Percentiles rank a stretch among this genome's conserved stretches.
Evolutionary conservation across 2,113 vertebrate species (phyloP).

Genomic region (Eurystomus gularis): DNA sequence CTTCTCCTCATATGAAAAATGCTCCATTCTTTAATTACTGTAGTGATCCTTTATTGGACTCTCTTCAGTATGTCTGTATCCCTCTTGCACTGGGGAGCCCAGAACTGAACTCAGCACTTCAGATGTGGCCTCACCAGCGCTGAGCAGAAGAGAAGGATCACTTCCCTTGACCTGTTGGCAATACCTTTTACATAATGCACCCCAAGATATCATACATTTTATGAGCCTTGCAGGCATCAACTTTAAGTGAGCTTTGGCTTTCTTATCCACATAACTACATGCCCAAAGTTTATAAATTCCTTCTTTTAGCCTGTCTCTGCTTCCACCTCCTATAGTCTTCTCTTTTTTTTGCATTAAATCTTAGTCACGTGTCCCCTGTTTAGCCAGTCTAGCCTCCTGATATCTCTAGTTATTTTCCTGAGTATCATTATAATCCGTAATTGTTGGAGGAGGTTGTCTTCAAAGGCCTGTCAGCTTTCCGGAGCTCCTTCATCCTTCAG

Average conservation of each 20-base stretch:
- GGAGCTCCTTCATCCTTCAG: background rate
- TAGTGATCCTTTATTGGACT: background rate
- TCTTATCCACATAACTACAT: background rate
- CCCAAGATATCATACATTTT: fast-evolving
- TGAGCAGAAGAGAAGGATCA: background rate
- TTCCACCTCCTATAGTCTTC: background rate
- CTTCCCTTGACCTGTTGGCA: background rate
- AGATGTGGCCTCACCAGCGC: background rate
- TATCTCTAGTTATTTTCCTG: background rate
- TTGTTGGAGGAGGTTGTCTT: background rate
- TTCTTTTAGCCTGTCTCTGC: background rate
- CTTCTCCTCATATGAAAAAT: background rate
- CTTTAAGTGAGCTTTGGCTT: background rate
- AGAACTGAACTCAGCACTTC: background rate
- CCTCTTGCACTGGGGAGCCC: background rate
- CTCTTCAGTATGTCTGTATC: background rate
- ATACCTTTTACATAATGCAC: background rate
- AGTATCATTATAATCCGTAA: background rate
- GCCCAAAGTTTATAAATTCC: background rate
- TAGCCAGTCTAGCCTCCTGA: background rate
- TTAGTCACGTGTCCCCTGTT: background rate
- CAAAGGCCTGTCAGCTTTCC: background rate
- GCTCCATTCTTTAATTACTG: background rate
- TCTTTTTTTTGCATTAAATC: background rate
- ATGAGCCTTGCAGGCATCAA: background rate